Evolutionary conservation across 2,888 invertebrate genomes (phyloP), one percentile per base, ranked within the genome.

Genomic region (Nemurella pictetii): DNA sequence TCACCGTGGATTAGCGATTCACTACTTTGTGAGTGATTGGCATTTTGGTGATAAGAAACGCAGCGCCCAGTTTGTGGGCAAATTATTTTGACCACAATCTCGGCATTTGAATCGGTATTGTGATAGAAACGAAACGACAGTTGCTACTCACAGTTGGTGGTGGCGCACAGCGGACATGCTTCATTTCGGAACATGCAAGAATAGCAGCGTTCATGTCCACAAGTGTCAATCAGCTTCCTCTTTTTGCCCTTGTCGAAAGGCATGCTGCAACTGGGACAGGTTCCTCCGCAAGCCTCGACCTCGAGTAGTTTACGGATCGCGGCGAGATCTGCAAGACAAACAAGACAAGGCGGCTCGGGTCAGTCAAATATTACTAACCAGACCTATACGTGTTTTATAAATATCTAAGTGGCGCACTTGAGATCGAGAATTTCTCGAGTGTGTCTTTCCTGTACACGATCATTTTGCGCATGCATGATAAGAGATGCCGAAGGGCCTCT

Each of bases 221-320:
- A 98, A 86, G 96, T 95, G 92, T 98, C 98, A 90, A 98, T 97
- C 89, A 98, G 93, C 90, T 96, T 95, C 91, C 98, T 94, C 92
- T 98, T 97, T 92, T 98, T 98, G 91, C 98, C 98, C 92, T 97
- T 97, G 92, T 98, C 98, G 92, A 97, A 98, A 88, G 97, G 97
- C 95, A 97, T 96, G 91, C 95, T 95, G 92, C 96, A 96, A 90
- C 96, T 95, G 87, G 96, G 96, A 83, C 93, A 92, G 87, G 93
- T 93, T 85, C 93, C 94, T 85, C 94, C 93, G 85, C 90, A 90
- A 85, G 91, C 90, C 90, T 96, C 95, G 89, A 94, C 94, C 89
- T 96, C 96, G 89, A 96, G 92, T 87, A 96, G 92, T 88, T 95
- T 95, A 87, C 96, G 92, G 89, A 96, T 95, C 88, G 96, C 96